Evolutionary conservation across 2,113 vertebrate species (phyloP).

Genomic region (Sylvietta virens): DNA sequence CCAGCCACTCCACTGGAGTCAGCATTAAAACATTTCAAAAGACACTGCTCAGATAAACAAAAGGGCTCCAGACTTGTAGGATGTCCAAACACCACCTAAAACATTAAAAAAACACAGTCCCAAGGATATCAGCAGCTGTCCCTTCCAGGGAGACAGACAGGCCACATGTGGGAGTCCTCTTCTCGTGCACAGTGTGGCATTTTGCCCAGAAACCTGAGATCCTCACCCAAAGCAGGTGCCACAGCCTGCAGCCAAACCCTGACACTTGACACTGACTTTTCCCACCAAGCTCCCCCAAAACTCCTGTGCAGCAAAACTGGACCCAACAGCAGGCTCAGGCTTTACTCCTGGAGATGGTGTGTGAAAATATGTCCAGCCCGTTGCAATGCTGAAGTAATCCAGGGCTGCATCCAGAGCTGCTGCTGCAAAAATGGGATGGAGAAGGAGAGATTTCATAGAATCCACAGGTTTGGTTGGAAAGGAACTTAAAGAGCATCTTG

Average conservation of each 20-base stretch:
- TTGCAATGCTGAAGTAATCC: rapidly evolving
- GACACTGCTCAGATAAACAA: background rate
- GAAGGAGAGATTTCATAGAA: too few species aligned
- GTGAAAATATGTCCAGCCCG: rapidly evolving
- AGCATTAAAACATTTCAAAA: background rate
- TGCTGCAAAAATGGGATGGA: background rate
- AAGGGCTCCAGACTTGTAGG: background rate
- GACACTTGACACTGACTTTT: background rate
- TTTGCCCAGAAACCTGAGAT: background rate
- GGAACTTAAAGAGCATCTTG: background rate
- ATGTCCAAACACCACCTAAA: background rate
- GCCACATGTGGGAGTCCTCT: background rate
- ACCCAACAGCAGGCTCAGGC: background rate
- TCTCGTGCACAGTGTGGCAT: background rate
- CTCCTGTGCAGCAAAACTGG: background rate
- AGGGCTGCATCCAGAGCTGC: background rate
- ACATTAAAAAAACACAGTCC: background rate
- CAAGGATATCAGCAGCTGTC: background rate
- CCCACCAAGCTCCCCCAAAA: background rate
- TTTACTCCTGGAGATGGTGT: background rate
- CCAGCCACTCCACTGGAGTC: background rate
- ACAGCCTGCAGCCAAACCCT: background rate
- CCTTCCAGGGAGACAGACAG: background rate
- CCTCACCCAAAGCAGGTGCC: background rate
- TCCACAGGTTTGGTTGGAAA: background rate